Base-by-base conservation (phyloP, 2,797 vertebrate species). In the Halcyon chelicuti region DNA sequence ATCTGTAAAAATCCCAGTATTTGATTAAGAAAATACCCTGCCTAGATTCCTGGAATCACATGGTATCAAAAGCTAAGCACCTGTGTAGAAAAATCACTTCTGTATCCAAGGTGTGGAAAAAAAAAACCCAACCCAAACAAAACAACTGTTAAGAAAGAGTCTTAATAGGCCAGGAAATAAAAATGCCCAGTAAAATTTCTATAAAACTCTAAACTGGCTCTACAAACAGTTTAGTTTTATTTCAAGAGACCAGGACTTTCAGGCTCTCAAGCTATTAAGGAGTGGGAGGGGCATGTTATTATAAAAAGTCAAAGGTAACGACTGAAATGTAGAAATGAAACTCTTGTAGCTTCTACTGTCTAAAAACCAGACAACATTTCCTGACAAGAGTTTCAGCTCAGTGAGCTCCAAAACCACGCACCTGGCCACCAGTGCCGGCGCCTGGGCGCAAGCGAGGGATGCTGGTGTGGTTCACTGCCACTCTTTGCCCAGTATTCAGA, bases 51-150 rank as follows among this genome's bases (percentile, higher is more conserved):
- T 94, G 88, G 96, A 95, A 95, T 94, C 80, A 85, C 40, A 29
- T 75, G 83, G 8, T 96, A 95, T 94, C 74, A 97, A 96, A 95
- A 96, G 71, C 18, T 95, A 84, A 97, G 95, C 96, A 96, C 96
- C 93, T 84, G 88, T 92, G 86, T 96, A 60, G 76, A 76, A 80
- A 94, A 94, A 81, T 68, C 16, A 76, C 22, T 90, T 92, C 35
- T 86, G 74, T 87, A 96, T 93, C 62, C 80, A 84, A 90, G 83
- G 55, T 57, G 60, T 93, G 88, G 42, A 37, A 51, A 86, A 78
- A 86, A 78, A 25, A 2, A 9, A 6, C 35, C 15, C 35, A 35
- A 33, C 71, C 47, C 52, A n/a, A 55, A 71, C 33, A 4, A 29
- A 40, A 40, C 26, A n/a, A 55, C 35, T 0, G 0, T 88, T 88